Evolutionary conservation across 1,140 invertebrate genomes (phyloP), one percentile per base, ranked within the genome.

Genomic region (Trichonephila clavipes): DNA sequence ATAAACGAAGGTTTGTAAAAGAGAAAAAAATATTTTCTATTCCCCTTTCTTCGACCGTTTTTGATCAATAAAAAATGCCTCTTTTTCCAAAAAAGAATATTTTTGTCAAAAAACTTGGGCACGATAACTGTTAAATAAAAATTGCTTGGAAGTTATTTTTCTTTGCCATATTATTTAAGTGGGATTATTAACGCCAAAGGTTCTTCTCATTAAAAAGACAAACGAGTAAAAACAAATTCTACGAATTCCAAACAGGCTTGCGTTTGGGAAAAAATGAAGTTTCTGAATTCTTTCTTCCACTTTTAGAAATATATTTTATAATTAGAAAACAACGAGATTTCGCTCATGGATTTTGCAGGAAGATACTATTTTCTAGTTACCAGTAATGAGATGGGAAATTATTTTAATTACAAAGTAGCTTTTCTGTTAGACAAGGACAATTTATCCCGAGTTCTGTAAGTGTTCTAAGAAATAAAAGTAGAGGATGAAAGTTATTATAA

Each of bases 251-350:
- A 77, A 28, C 72, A 34, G 72, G 28, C 34, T 40, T 77, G 34
- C 18, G 72, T 77, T 24, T 77, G 24, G 28, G 28, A 18, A 77
- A 40, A 77, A 77, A 77, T 34, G 12, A 40, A 40, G 6, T 77
- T 77, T 40, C 28, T 2, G 18, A 77, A 77, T 77, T 77, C 72
- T 40, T 77, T 18, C 28, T 18, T 7, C 28, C 28, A 0, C 16
- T 77, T 77, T 77, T 77, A 28, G 34, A 77, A 77, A 77, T 77
- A 77, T 77, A 77, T 40, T 77, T 34, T 77, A 77, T 77, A 77
- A 77, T 77, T 77, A 77, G 51, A 77, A 77, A 77, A 40, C 28
- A 77, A 40, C 72, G 4, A 19, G 28, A 0, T 51, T 10, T 51
- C 51, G 19, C 18, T 16, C 34, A 77, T 34, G 24, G 4, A 18